Percentiles rank a stretch among this genome's conserved stretches.
Conservation (phyloP, 1,140 invertebrate species). For the Drosophila littoralis region DNA sequence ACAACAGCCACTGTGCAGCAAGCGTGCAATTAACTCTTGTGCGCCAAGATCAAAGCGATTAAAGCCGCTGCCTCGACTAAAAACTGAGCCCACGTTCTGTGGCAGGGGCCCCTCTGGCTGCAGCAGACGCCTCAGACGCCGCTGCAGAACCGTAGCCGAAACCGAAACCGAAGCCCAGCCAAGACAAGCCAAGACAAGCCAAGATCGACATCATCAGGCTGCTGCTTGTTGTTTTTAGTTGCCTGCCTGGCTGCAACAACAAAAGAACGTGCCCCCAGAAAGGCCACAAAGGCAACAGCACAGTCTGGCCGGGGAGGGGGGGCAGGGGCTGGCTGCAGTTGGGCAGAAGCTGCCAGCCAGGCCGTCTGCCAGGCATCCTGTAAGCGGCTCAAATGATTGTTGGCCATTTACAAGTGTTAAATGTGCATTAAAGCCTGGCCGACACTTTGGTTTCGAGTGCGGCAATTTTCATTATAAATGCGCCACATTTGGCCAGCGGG, state of each 20-base stretch:
- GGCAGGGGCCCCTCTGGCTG: neutral
- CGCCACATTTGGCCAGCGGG: slow-evolving; percentile 29
- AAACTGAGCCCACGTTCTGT: slow-evolving; percentile 6
- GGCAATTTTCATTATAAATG: slow-evolving; percentile 26
- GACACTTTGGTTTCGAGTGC: neutral
- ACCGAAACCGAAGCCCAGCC: slow-evolving; percentile 19
- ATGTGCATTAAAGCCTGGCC: slow-evolving; percentile 42
- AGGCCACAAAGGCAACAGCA: neutral
- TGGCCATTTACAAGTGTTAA: slow-evolving; percentile 60
- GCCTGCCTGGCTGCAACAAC: slow-evolving; percentile 23
- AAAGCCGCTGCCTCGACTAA: slow-evolving; percentile 64
- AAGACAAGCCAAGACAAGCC: slow-evolving; percentile 15
- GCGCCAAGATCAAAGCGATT: slow-evolving; percentile 84
- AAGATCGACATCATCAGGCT: slow-evolving; percentile 52
- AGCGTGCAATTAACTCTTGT: slow-evolving; percentile 83
- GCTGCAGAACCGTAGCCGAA: neutral
- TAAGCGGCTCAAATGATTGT: slow-evolving; percentile 37
- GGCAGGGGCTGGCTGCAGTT: neutral
- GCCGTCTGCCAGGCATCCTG: neutral
- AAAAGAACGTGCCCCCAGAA: slow-evolving; percentile 23
- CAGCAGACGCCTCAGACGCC: neutral
- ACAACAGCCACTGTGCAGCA: slow-evolving; percentile 71
- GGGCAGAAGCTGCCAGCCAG: neutral
- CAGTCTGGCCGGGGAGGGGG: neutral
- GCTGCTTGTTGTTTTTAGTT: slow-evolving; percentile 33